Percentiles rank a stretch among this genome's conserved stretches.
Evolutionary conservation across 2,888 invertebrate genomes (phyloP).

Genomic region (Myopa tessellatipennis): DNA sequence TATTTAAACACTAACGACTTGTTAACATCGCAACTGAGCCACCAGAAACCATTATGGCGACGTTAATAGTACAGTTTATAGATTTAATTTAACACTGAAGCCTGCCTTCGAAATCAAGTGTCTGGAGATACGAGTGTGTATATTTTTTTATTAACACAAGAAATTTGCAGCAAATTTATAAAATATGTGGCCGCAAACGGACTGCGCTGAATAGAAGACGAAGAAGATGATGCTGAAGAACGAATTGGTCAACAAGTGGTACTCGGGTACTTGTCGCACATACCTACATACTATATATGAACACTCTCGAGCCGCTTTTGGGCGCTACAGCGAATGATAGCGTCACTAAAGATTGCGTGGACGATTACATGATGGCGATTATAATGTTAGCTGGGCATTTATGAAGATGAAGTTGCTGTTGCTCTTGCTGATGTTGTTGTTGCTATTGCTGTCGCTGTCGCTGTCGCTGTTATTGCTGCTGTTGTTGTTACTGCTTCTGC

Average conservation of each 20-base stretch:
- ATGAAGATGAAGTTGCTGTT: not conserved
- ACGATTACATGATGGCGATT: slow-evolving; percentile 17
- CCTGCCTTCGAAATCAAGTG: not conserved
- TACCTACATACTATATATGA: not conserved
- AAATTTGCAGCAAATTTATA: slow-evolving; percentile 31
- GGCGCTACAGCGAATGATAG: not conserved
- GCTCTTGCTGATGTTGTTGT: not conserved
- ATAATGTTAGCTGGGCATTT: not conserved
- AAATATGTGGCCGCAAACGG: slow-evolving; percentile 29
- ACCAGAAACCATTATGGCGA: no score
- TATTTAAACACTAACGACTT: no score
- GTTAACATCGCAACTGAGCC: no score
- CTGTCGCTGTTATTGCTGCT: not conserved
- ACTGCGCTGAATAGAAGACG: not conserved
- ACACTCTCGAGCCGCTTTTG: not conserved
- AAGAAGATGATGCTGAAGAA: not conserved
- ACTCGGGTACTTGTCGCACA: not conserved
- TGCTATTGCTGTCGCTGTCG: not conserved
- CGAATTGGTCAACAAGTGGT: slow-evolving; percentile 3
- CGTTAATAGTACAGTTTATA: no score
- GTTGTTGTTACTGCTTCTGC: not conserved
- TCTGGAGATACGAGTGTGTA: no score
- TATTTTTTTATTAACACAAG: slow-evolving; percentile 22
- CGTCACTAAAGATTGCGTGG: not conserved
- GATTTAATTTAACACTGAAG: no score